Evolutionary conservation across 2,113 vertebrate species (phyloP).

Genomic region (Paratilapia polleni): DNA sequence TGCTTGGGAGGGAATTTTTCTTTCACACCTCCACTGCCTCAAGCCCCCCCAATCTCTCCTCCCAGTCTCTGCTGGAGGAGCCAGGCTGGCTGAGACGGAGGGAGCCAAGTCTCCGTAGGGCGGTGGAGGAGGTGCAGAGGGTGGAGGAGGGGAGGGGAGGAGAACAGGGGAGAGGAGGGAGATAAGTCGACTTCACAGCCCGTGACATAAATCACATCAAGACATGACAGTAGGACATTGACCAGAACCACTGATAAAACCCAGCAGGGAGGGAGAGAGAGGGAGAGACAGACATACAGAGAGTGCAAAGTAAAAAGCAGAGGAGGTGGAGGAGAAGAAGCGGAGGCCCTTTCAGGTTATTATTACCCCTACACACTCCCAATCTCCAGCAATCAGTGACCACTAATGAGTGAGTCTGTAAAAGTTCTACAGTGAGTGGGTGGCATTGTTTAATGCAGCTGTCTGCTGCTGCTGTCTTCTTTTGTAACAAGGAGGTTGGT

Average conservation of each 20-base stretch:
- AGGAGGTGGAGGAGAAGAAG: slow-evolving; percentile 15
- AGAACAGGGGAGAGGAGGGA: slow-evolving; percentile 69
- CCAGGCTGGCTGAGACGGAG: slow-evolving; percentile 84
- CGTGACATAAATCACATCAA: slow-evolving; percentile 91
- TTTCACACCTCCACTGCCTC: slow-evolving; percentile 58
- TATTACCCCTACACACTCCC: slow-evolving; percentile 55
- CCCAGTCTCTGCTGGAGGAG: slow-evolving; percentile 64
- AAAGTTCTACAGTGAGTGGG: slow-evolving; percentile 65
- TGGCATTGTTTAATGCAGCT: slow-evolving; percentile 80
- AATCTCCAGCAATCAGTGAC: slow-evolving; percentile 48
- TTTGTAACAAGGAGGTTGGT: slow-evolving; percentile 57
- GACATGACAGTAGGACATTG: slow-evolving; percentile 91
- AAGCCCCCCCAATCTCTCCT: slow-evolving; percentile 8
- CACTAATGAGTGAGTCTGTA: slow-evolving; percentile 42
- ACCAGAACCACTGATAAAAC: slow-evolving; percentile 90
- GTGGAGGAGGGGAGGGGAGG: slow-evolving; percentile 36
- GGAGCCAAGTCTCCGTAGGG: slow-evolving; percentile 69
- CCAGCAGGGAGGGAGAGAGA: slow-evolving; percentile 69
- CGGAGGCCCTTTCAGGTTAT: slow-evolving; percentile 44
- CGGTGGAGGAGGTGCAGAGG: slow-evolving; percentile 28
- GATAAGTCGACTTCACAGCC: slow-evolving; percentile 91
- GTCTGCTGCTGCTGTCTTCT: slow-evolving; percentile 78
- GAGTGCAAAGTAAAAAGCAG: slow-evolving; percentile 28
- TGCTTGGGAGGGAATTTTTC: slow-evolving; percentile 3
- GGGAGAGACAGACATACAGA: slow-evolving; percentile 28